Evolutionary conservation across 2,888 invertebrate species (phyloP).

Genomic region (Oxytorus armatus): DNA sequence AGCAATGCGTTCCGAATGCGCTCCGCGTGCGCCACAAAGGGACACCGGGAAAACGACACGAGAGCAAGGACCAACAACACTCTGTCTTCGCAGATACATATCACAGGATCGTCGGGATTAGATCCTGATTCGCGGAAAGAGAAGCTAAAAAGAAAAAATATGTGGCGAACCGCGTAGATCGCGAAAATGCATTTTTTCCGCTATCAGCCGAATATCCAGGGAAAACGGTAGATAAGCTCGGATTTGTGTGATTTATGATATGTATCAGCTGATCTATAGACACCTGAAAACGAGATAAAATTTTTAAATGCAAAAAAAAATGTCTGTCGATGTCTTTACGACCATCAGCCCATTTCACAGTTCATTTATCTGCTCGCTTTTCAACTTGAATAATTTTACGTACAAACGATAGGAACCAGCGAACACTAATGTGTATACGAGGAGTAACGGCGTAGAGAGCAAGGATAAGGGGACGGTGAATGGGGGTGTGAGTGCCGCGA

Average conservation of each 20-base stretch:
- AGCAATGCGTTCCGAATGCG: conserved; percentile 59
- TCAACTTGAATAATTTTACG: background rate
- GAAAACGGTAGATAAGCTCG: conserved; percentile 27
- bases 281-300: background rate
- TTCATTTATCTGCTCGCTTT: too few relatives aligned
- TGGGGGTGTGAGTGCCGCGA: background rate
- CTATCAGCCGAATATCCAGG: background rate
- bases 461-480: background rate
- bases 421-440: conserved; percentile 27
- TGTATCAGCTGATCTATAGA: too few relatives aligned
- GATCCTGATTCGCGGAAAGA: conserved; percentile 1
- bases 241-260: background rate
- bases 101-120: background rate
- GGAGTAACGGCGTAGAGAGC: conserved; percentile 13
- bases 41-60: conserved; percentile 27
- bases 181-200: background rate
- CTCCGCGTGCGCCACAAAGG: conserved; percentile 41
- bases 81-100: conserved; percentile 36
- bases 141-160: conserved; percentile 1
- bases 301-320: background rate
- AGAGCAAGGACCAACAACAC: conserved; percentile 28
- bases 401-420: background rate
- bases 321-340: too few relatives aligned
- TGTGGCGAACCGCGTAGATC: background rate
- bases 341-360: too few relatives aligned